phyloP scores from a whole-genome alignment of 2,888 invertebrate species.

The Chydorus sphaericus region DNA sequence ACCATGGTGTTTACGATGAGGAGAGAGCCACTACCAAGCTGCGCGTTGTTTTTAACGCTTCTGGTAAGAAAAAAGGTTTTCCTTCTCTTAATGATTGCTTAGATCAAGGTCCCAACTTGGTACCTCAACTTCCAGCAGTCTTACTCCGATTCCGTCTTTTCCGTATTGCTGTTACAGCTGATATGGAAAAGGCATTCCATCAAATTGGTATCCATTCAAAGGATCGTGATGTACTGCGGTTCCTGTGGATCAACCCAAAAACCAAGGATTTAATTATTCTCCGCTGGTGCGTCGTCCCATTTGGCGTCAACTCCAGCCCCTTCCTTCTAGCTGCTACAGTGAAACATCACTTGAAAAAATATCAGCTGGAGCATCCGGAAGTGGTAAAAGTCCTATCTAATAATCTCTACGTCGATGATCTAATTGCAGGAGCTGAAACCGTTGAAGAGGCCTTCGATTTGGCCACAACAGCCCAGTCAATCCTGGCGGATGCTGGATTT shows the following conservation, averaged over 20 bases:
- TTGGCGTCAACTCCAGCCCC: neutral
- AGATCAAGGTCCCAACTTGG: slow-evolving; percentile 22
- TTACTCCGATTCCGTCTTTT: slow-evolving; percentile 22
- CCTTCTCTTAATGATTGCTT: slow-evolving; percentile 22
- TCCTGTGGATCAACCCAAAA: slow-evolving; percentile 15
- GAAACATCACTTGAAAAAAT: neutral
- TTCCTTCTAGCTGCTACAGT: slow-evolving; percentile 1
- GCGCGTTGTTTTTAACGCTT: slow-evolving; percentile 25
- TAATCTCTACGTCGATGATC: slow-evolving; percentile 3
- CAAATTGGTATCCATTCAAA: slow-evolving; percentile 21
- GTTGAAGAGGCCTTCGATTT: neutral
- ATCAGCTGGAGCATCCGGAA: neutral
- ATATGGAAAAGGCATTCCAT: slow-evolving; percentile 24
- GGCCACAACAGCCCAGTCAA: neutral
- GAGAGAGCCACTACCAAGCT: slow-evolving; percentile 23
- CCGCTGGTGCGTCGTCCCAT: neutral
- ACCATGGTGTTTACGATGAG: slow-evolving; percentile 22
- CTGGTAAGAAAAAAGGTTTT: slow-evolving; percentile 19
- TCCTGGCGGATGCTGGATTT: slow-evolving; percentile 2
- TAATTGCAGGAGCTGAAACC: neutral
- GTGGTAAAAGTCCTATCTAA: neutral
- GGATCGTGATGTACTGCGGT: slow-evolving; percentile 20
- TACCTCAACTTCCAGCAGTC: slow-evolving; percentile 22
- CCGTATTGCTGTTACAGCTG: slow-evolving; percentile 21
- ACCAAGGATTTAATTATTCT: neutral